phyloP scores from a whole-genome alignment of 2,113 vertebrate species.

The Puntigrus tetrazona region DNA sequence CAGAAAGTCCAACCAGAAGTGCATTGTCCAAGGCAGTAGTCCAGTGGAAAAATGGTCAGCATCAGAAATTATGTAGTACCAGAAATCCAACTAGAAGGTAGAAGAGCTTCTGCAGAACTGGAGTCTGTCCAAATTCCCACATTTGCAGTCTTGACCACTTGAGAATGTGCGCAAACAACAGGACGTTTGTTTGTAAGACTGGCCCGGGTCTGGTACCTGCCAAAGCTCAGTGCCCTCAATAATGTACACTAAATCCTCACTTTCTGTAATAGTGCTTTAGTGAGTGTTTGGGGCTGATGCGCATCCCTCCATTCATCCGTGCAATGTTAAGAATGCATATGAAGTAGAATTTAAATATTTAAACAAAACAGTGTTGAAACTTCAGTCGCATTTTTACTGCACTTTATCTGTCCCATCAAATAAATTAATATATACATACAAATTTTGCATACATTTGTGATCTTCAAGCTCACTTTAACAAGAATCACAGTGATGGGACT shows the following conservation, averaged over 20 bases:
- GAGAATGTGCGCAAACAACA: background rate
- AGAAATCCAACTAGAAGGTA: background rate
- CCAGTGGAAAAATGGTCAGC: too few relatives aligned
- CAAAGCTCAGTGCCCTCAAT: background rate
- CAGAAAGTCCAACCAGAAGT: too few relatives aligned
- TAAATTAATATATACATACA: too few relatives aligned
- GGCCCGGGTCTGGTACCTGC: background rate
- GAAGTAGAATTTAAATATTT: background rate
- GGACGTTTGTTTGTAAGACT: background rate
- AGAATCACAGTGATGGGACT: background rate
- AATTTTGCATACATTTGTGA: background rate
- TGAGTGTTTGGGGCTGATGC: background rate
- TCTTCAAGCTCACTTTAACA: background rate
- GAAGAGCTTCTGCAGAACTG: background rate
- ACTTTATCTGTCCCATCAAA: background rate
- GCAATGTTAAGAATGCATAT: background rate
- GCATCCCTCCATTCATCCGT: background rate
- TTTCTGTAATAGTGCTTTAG: background rate
- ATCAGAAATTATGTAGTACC: too few relatives aligned
- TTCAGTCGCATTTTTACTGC: background rate
- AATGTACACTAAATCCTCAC: background rate
- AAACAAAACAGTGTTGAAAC: background rate
- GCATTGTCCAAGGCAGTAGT: too few relatives aligned
- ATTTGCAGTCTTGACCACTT: background rate
- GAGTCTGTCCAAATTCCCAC: background rate